A percentile compares a stretch with the other conserved stretches of the same genome.
Conservation (phyloP, 2,888 invertebrate species). For the Chymomyza caudatula region DNA sequence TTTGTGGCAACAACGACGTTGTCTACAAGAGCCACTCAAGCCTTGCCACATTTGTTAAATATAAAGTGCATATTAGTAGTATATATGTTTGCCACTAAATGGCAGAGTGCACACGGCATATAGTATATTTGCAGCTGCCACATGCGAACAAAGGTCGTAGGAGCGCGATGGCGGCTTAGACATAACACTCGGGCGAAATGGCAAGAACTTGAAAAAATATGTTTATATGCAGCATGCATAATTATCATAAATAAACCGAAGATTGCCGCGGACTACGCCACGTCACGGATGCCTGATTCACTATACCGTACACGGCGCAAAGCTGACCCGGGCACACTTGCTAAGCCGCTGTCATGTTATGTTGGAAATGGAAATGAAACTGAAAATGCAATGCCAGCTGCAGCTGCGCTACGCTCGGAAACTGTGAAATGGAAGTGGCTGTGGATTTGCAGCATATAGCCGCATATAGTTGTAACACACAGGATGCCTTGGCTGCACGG, state of each 20-base stretch:
- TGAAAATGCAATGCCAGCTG: constrained; percentile 5
- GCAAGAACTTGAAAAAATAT: constrained; percentile 15
- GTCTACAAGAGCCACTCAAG: constrained; percentile 30
- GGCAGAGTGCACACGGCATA: background rate
- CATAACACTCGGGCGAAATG: background rate
- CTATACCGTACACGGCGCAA: background rate
- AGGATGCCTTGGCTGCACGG: too few species aligned
- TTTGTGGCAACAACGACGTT: background rate
- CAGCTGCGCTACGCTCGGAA: background rate
- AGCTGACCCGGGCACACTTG: constrained; percentile 1
- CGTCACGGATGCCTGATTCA: constrained; percentile 6
- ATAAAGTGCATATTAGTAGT: background rate
- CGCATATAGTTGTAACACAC: too few species aligned
- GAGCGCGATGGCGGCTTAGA: background rate
- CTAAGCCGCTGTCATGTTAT: constrained; percentile 15
- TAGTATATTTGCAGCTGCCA: constrained; percentile 40
- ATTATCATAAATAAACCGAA: constrained; percentile 48
- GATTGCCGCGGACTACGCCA: background rate
- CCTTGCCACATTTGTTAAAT: constrained; percentile 25
- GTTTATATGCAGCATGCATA: constrained; percentile 50
- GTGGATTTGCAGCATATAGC: background rate
- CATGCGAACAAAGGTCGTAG: background rate
- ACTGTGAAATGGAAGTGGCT: background rate
- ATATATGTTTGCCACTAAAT: background rate
- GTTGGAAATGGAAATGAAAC: constrained; percentile 6